Evolutionary conservation across 2,113 vertebrate species (phyloP).

Genomic region (Sinocyclocheilus anshuiensis): DNA sequence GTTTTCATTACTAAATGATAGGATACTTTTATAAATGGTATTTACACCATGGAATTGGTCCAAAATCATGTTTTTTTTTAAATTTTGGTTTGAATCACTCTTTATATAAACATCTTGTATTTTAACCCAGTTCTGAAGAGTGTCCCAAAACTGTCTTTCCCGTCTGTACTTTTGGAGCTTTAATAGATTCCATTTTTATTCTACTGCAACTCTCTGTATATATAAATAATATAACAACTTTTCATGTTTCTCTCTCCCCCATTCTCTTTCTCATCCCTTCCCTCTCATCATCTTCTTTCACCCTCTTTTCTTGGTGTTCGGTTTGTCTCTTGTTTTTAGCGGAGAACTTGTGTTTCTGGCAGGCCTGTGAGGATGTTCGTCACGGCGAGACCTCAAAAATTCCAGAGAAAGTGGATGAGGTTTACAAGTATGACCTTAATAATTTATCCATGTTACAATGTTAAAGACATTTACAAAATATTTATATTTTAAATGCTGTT

Average conservation of each 20-base stretch:
- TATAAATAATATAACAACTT: conserved; percentile 40
- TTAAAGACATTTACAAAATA: not conserved
- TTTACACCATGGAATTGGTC: not conserved
- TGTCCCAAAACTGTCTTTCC: not conserved
- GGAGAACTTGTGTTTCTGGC: conserved; percentile 95
- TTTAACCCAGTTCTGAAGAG: not conserved
- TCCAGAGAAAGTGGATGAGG: conserved; percentile 75
- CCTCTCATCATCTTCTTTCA: not conserved
- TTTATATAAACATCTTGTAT: not conserved
- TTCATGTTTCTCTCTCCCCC: conserved; percentile 4
- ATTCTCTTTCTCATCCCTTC: not conserved
- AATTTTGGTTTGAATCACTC: not conserved
- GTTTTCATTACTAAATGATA: not conserved
- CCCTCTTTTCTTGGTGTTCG: conserved; percentile 20
- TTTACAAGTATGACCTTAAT: conserved; percentile 81
- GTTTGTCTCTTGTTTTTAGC: conserved; percentile 67
- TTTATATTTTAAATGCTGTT: too few relatives aligned
- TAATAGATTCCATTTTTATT: conserved; percentile 23
- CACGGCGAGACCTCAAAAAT: conserved; percentile 85
- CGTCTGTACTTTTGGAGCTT: conserved; percentile 5
- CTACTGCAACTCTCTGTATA: conserved; percentile 8
- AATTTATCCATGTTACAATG: not conserved
- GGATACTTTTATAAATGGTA: not conserved
- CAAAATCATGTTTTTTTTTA: not conserved
- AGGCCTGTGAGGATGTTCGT: conserved; percentile 89